Evolutionary conservation across 2,113 vertebrate species (phyloP).

Genomic region (Macquaria ambigua): DNA sequence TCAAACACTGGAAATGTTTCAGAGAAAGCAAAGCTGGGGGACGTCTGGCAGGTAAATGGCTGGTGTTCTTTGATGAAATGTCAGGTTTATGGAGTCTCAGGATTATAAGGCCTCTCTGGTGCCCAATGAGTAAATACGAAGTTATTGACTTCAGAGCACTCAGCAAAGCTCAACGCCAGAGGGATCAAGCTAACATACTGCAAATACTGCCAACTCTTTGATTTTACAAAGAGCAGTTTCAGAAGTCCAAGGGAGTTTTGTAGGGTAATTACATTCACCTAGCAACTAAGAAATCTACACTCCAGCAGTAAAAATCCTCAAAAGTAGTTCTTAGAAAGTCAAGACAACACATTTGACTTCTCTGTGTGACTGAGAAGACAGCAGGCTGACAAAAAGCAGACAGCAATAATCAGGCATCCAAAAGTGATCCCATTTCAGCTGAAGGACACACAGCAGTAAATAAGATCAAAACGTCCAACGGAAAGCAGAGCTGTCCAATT

Average conservation of each 20-base stretch:
- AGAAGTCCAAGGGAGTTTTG: constrained; percentile 24
- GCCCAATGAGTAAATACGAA: constrained; percentile 58
- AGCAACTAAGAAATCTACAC: constrained; percentile 13
- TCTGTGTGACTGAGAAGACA: neutral
- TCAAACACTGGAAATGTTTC: constrained; percentile 45
- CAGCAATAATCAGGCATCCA: neutral
- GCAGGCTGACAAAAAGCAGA: neutral
- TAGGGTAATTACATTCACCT: constrained; percentile 36
- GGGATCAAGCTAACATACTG: constrained; percentile 45
- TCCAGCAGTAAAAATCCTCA: neutral
- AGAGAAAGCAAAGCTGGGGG: constrained; percentile 26
- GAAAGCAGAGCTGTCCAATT: constrained; percentile 68
- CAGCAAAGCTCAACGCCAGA: constrained; percentile 49
- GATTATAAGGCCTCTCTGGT: constrained; percentile 37
- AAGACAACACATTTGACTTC: neutral
- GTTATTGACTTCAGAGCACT: constrained; percentile 66
- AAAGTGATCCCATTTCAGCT: constrained; percentile 14
- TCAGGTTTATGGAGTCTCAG: constrained; percentile 45
- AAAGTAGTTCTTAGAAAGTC: neutral
- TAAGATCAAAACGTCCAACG: constrained; percentile 58
- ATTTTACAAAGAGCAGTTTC: constrained; percentile 40
- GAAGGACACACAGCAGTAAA: constrained; percentile 58
- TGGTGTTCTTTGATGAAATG: constrained; percentile 56
- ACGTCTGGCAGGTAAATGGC: constrained; percentile 58
- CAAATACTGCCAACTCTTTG: constrained; percentile 38